A percentile compares a stretch with the other conserved stretches of the same genome.
phyloP scores from a whole-genome alignment of 2,888 invertebrate species.

The Oxyteleia sp. region DNA sequence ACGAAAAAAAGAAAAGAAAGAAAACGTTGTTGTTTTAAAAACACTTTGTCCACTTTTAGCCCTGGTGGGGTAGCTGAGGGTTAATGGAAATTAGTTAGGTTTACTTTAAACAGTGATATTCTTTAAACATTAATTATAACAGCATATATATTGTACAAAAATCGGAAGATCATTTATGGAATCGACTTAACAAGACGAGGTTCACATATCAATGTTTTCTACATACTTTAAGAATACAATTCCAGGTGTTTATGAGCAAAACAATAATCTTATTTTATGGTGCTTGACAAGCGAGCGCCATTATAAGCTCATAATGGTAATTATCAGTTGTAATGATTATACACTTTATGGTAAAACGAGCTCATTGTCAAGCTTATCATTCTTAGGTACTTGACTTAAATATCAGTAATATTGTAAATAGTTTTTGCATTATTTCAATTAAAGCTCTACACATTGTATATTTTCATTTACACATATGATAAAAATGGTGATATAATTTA shows the following conservation, averaged over 20 bases:
- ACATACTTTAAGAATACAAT: constrained; percentile 34
- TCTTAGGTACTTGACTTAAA: not conserved
- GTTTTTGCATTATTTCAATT: not conserved
- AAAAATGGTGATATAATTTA: no score
- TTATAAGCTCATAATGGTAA: constrained; percentile 80
- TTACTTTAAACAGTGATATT: no score
- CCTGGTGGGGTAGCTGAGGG: no score
- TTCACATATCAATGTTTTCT: constrained; percentile 32
- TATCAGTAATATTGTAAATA: not conserved
- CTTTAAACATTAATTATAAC: no score
- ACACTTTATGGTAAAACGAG: constrained; percentile 60
- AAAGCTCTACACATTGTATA: no score
- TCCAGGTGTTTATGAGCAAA: constrained; percentile 83
- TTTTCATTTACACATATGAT: no score
- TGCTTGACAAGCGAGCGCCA: constrained; percentile 81
- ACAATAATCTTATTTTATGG: constrained; percentile 82
- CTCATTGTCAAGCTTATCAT: constrained; percentile 26
- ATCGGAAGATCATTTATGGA: no score
- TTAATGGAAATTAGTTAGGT: no score
- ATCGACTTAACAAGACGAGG: constrained; percentile 1
- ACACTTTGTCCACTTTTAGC: no score
- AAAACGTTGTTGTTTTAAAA: no score
- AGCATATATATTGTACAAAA: no score
- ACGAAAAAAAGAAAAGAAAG: no score
- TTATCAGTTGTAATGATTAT: constrained; percentile 80